These are phyloP conservation scores for Neocrepidodera transversa DNA, from an alignment of 2,888 invertebrate genomes.

Conservation along the genomic window DNA sequence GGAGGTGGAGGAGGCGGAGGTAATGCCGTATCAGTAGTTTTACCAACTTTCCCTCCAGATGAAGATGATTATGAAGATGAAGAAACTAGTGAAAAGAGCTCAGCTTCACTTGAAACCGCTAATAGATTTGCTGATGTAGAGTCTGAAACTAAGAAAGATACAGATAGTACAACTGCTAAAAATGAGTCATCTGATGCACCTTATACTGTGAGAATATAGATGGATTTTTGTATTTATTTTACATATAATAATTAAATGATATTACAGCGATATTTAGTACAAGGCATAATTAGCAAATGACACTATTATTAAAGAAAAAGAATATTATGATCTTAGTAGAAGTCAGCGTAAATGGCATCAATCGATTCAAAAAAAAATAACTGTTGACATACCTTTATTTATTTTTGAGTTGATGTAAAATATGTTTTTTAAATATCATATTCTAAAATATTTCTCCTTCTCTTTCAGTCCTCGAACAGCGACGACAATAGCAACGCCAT, in stretches of 20 bases:
- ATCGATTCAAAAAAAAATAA: too few species aligned
- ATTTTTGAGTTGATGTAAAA: too few species aligned
- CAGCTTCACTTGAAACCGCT: not conserved
- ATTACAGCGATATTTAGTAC: too few species aligned
- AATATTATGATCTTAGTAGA: too few species aligned
- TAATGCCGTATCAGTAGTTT: conserved; percentile 67
- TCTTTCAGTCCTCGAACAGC: conserved; percentile 51
- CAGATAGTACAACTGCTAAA: not conserved
- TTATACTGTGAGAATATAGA: conserved; percentile 27
- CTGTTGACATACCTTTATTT: too few species aligned
- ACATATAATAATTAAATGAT: too few species aligned
- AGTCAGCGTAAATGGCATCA: too few species aligned
- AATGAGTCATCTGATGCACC: not conserved
- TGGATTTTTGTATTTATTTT: conserved; percentile 7
- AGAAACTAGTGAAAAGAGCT: conserved; percentile 47
- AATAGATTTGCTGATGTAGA: not conserved
- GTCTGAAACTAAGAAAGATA: not conserved
- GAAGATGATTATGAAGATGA: conserved; percentile 69
- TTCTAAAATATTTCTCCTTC: conserved; percentile 34
- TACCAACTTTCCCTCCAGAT: conserved; percentile 73
- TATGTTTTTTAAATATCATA: too few species aligned
- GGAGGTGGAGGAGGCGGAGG: conserved; percentile 63
- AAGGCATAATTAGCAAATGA: too few species aligned
- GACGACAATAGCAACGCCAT: too few species aligned
- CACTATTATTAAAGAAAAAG: too few species aligned